Conservation (phyloP, 2,113 vertebrate genomes). For the Pimephales promelas region DNA sequence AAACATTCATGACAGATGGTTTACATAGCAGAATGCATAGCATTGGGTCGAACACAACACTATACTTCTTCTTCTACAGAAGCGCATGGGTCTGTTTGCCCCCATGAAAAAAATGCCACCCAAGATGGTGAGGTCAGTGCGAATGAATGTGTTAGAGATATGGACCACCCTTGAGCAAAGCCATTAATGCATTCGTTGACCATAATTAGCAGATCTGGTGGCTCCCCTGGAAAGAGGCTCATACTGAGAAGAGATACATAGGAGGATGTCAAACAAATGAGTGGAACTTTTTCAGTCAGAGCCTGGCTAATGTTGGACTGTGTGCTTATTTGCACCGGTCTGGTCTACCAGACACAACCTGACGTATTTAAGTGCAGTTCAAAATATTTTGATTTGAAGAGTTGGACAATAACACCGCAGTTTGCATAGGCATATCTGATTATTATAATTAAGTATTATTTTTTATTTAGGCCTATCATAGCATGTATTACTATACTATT, state of each 20-base stretch:
- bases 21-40: slow-evolving; percentile 65
- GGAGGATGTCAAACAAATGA: neutral
- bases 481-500: too few relatives aligned
- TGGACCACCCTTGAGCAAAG: slow-evolving; percentile 44
- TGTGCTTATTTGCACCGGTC: neutral
- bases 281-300: slow-evolving; percentile 7
- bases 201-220: slow-evolving; percentile 25
- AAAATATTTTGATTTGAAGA: neutral
- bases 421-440: too few relatives aligned
- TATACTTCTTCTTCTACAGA: slow-evolving; percentile 63
- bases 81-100: slow-evolving; percentile 52
- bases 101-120: slow-evolving; percentile 19
- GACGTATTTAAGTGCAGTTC: neutral
- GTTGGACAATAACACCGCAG: too few relatives aligned
- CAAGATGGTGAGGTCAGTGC: slow-evolving; percentile 52
- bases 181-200: slow-evolving; percentile 29
- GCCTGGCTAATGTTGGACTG: neutral
- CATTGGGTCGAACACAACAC: slow-evolving; percentile 66
- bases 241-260: slow-evolving; percentile 14
- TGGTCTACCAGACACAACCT: neutral
- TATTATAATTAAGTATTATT: too few relatives aligned
- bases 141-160: slow-evolving; percentile 37
- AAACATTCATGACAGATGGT: slow-evolving; percentile 78
- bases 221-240: neutral
- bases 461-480: too few relatives aligned